Evolutionary conservation across 2,888 invertebrate genomes (phyloP), one percentile per base, ranked within the genome.

Genomic region (Pardosa pseudoannulata): DNA sequence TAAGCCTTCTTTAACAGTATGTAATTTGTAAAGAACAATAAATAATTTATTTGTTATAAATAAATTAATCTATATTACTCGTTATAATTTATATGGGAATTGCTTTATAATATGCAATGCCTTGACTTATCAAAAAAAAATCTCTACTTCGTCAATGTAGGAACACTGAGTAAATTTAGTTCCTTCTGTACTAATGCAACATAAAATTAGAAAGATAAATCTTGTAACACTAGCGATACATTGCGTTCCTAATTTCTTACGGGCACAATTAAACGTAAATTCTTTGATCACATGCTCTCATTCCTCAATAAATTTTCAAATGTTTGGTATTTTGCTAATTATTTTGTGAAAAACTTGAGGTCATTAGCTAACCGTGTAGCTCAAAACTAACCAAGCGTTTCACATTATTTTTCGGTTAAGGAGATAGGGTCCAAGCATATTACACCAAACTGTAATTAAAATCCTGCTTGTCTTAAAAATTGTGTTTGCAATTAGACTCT

Each of bases 371-470:
- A 46, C n/a, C 36, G 27, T 46, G 71, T 73, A 85, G 28, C 73
- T 78, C 72, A 85, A 78, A 85, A 56, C 78, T 78, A 78, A 68
- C 72, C 72, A 65, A 78, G 72, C 71, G 56, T 7, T 31, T 50
- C 28, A 19, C 67, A 56, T 73, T 68, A 65, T 78, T 32, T 50
- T 65, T 46, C 32, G 28, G 64, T 50, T 83, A 76, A 78, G 78
- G 78, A 85, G 71, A 78, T 46, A 68, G 83, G 23, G 36, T 50
- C 41, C 23, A 27, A 56, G 32, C 36, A 67, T 85, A 85, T 78
- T 85, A 67, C 78, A 73, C 65, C 23, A 67, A 39, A 7, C 31
- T 65, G 83, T 85, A 85, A 85, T 85, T 85, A 85, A 85, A 85
- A 85, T 78, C 78, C 28, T 28, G 39, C 23, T 67, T 46, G 50